phyloP scores from a whole-genome alignment of 2,113 vertebrate species.

The Sapajus apella region DNA sequence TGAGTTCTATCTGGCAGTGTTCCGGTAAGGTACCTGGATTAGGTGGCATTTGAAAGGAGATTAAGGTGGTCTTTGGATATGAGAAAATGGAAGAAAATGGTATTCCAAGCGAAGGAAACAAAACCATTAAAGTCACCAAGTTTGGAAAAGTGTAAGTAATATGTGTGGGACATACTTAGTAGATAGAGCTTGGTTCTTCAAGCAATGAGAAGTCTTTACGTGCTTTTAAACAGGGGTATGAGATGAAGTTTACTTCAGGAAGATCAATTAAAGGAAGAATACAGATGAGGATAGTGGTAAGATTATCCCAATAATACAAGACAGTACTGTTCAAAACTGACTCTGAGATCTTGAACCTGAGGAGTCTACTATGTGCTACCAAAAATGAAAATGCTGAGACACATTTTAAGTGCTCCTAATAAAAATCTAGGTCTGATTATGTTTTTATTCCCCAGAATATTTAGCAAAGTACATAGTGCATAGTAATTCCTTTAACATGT shows the following conservation, averaged over 20 bases:
- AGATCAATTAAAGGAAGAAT: not conserved
- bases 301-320: constrained; percentile 18
- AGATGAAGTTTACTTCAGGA: not conserved
- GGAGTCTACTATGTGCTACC: not conserved
- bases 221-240: not conserved
- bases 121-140: not conserved
- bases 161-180: not conserved
- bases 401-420: not conserved
- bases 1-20: not conserved
- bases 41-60: not conserved
- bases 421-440: not conserved
- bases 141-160: constrained; percentile 2
- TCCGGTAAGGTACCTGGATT: not conserved
- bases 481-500: not conserved
- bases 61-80: not conserved
- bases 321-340: constrained; percentile 9
- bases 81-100: not conserved
- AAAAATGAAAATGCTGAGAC: not conserved
- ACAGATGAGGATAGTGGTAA: not conserved
- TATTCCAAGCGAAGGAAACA: constrained; percentile 18
- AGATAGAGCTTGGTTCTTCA: not conserved
- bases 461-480: not conserved
- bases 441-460: constrained; percentile 3
- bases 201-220: not conserved
- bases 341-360: not conserved